Evolutionary conservation across 2,888 invertebrate genomes (phyloP), one percentile per base, ranked within the genome.

Genomic region (Nephrotoma flavescens): DNA sequence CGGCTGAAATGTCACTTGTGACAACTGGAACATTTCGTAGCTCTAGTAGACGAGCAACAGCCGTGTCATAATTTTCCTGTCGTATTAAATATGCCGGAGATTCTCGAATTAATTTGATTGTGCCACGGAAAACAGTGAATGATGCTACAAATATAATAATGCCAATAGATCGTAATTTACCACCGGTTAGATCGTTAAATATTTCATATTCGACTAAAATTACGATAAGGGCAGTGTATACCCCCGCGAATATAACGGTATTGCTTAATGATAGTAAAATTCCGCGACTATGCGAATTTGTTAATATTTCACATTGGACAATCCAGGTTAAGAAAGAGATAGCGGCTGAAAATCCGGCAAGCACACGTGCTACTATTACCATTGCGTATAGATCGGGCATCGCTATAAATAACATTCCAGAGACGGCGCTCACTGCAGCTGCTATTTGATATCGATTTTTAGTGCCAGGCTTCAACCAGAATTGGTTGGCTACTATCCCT

Each of bases 291-390:
- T 83, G 42, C 31, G 31, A 31, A 11, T 52, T 83, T 6, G 83
- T 31, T 6, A 87, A 45, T 3, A 88, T 71, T 87, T 88, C 88
- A 71, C 87, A 31, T 86, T 88, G 87, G 9, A 87, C 86, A 1
- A 87, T 12, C 6, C 85, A 44, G 9, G 87, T 86, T 41, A 87
- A 11, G 31, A 87, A 87, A 44, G 52, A 44, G 9, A 88, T 41
- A 5, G 87, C 88, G 83, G 87, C 41, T 15, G 87, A 42, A 42
- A 87, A 9, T 1, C 87, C 87, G 9, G 44, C 83, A 9, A 88
- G 9, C 7, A 87, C 86, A 87, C 87, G 12, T 1, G 86, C 85
- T 11, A 85, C 4, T 12, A 87, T 9, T 9, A 88, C 31, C 9
- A 41, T 19, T 11, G 44, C 83, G 19, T 85, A 42, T 42, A 19